These are phyloP conservation scores for Actias luna DNA, from an alignment of 2,888 invertebrate species.

Conservation along the genomic window DNA sequence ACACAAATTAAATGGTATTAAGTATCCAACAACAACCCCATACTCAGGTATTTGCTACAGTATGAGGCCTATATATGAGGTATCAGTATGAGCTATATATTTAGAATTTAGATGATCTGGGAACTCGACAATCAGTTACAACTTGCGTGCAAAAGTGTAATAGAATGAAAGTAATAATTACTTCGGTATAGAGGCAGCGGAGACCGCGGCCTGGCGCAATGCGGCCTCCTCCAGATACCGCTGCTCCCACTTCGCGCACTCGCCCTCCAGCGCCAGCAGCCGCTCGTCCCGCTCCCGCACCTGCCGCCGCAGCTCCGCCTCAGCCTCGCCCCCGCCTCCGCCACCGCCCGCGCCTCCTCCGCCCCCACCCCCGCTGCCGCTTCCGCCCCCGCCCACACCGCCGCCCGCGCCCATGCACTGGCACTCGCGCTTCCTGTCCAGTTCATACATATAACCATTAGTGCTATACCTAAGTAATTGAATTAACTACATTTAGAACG, in stretches of 20 bases:
- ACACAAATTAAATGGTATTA: no score
- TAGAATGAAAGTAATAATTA: conserved; percentile 45
- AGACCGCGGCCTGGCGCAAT: conserved; percentile 89
- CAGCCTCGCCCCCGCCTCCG: conserved; percentile 48
- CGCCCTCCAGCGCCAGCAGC: conserved; percentile 85
- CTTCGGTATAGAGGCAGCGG: conserved; percentile 89
- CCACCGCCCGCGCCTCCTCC: conserved; percentile 51
- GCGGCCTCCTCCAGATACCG: conserved; percentile 91
- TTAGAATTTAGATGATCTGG: no score
- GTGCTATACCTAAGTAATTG: not conserved
- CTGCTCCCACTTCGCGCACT: conserved; percentile 93
- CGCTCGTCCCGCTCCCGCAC: conserved; percentile 73
- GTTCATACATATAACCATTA: not conserved
- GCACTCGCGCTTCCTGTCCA: conserved; percentile 57
- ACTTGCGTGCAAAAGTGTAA: not conserved
- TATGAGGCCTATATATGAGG: no score
- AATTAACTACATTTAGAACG: not conserved
- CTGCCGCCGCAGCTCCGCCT: conserved; percentile 78
- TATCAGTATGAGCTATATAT: no score
- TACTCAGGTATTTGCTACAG: no score
- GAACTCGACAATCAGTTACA: no score
- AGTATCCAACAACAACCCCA: no score
- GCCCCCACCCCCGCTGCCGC: conserved; percentile 38
- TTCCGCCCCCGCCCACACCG: conserved; percentile 27
- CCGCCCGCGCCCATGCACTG: conserved; percentile 48